phyloP scores from a whole-genome alignment of 1,140 invertebrate genomes.

The Meloidogyne floridensis region DNA sequence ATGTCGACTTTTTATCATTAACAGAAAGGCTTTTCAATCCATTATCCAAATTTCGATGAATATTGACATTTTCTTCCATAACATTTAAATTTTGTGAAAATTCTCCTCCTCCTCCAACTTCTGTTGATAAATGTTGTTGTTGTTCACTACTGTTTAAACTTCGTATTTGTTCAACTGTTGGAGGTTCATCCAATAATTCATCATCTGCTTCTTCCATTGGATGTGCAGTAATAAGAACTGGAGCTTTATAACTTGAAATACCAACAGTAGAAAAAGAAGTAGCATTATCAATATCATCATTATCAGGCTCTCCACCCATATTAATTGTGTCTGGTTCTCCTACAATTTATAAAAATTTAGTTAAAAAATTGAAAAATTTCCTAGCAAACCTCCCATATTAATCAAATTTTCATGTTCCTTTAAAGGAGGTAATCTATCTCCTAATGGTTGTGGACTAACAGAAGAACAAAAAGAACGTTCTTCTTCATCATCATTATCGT shows the following conservation, averaged over 20 bases:
- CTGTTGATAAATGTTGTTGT: neutral
- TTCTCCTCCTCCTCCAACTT: neutral
- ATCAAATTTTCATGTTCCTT: slow-evolving; percentile 32
- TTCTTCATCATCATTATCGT: slow-evolving; percentile 51
- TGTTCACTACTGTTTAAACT: no score
- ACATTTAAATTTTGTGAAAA: neutral
- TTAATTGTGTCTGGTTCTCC: slow-evolving; percentile 48
- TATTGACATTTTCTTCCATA: neutral
- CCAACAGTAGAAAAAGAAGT: slow-evolving; percentile 15
- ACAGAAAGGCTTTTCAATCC: neutral
- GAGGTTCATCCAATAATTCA: slow-evolving; percentile 27
- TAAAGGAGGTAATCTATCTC: slow-evolving; percentile 27
- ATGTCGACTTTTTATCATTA: neutral
- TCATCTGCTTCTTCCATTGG: slow-evolving; percentile 34
- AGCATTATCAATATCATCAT: slow-evolving; percentile 19
- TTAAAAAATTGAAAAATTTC: neutral
- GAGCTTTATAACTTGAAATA: slow-evolving; percentile 29
- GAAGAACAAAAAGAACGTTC: slow-evolving; percentile 37
- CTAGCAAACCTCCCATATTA: slow-evolving; percentile 42
- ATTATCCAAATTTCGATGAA: neutral
- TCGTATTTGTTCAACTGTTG: slow-evolving; percentile 1
- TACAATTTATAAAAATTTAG: neutral
- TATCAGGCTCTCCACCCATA: slow-evolving; percentile 46
- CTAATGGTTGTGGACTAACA: slow-evolving; percentile 38
- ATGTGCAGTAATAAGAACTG: slow-evolving; percentile 20